Conservation (phyloP, 2,113 vertebrate genomes). For the Osmerus eperlanus region DNA sequence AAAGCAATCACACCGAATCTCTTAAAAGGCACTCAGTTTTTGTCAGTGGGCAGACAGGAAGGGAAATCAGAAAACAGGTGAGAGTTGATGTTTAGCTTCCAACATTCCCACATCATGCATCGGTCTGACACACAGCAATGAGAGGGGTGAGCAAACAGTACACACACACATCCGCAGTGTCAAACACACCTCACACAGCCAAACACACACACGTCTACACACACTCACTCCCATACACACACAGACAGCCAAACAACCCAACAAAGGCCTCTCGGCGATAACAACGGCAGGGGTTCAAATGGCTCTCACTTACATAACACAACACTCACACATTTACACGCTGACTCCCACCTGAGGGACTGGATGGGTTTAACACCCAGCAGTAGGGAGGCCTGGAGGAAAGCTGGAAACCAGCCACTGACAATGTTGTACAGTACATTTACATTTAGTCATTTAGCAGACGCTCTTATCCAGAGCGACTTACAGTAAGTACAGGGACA, state of each 20-base stretch:
- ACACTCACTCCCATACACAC: background rate
- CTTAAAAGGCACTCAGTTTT: too few relatives aligned
- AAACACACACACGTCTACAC: background rate
- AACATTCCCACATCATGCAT: slow-evolving; percentile 49
- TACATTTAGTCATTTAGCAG: too few relatives aligned
- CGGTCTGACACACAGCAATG: slow-evolving; percentile 42
- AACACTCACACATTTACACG: background rate
- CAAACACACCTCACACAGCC: background rate
- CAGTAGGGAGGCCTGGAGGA: too few relatives aligned
- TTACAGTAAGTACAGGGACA: too few relatives aligned
- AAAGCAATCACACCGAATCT: too few relatives aligned
- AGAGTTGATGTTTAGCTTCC: slow-evolving; percentile 42
- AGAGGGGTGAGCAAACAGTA: slow-evolving; percentile 22
- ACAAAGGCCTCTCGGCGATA: background rate
- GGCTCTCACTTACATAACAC: background rate
- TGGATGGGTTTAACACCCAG: too few relatives aligned
- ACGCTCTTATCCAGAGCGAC: too few relatives aligned
- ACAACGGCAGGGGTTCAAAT: too few relatives aligned
- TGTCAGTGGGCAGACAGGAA: slow-evolving; percentile 7
- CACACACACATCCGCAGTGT: background rate
- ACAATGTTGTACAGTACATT: too few relatives aligned
- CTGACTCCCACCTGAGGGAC: too few relatives aligned
- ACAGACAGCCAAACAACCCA: background rate
- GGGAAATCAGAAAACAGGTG: slow-evolving; percentile 31
- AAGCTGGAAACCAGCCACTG: too few relatives aligned